A percentile compares a stretch with the other conserved stretches of the same genome.
Conservation (phyloP, 2,888 invertebrate species). For the Plusia festucae region DNA sequence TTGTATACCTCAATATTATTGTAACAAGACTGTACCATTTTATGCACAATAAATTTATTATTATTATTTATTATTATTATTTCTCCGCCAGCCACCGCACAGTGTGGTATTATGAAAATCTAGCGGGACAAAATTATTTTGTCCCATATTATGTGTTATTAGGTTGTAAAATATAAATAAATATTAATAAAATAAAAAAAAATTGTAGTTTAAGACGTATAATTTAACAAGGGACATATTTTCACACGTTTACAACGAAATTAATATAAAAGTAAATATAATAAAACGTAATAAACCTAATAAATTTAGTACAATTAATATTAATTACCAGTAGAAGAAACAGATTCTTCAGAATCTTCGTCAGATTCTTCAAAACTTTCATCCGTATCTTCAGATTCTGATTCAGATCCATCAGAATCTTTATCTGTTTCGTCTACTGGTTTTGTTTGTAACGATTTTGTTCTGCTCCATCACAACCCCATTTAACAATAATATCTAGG, state of each 20-base stretch:
- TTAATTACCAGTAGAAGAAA: neutral
- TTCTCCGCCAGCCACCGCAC: too few species aligned
- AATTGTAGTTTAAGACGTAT: neutral
- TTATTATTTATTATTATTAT: too few species aligned
- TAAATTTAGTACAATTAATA: neutral
- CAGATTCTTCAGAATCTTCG: neutral
- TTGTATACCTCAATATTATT: too few species aligned
- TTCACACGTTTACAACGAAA: too few species aligned
- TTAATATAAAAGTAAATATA: conserved; percentile 1
- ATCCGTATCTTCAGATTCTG: conserved; percentile 5
- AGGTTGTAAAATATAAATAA: neutral
- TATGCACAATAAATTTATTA: too few species aligned
- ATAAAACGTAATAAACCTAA: neutral
- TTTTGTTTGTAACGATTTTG: conserved; percentile 14
- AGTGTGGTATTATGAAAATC: neutral
- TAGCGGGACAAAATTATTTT: conserved; percentile 1
- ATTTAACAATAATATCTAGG: neutral
- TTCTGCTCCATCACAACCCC: conserved; percentile 20
- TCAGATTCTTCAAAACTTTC: conserved; percentile 3
- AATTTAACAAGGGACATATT: neutral
- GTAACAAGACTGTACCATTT: too few species aligned
- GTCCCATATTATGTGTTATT: neutral
- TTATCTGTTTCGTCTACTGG: conserved; percentile 57
- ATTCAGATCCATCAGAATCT: neutral
- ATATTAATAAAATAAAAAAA: neutral